These are phyloP conservation scores for Doryteuthis pealeii DNA, from an alignment of 1,140 invertebrate genomes.

Conservation along the genomic window DNA sequence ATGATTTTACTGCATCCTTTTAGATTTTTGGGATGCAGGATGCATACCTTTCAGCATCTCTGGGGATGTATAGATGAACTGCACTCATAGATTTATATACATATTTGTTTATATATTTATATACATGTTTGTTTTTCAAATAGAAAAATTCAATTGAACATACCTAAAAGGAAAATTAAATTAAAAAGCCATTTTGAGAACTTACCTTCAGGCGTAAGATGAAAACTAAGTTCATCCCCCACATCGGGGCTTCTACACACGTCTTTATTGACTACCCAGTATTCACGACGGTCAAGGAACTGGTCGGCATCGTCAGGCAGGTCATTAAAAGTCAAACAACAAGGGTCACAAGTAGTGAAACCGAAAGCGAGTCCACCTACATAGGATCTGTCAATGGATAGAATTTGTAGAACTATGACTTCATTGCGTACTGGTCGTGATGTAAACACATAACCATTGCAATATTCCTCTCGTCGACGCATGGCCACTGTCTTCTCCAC, in stretches of 20 bases:
- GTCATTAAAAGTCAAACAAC: slow-evolving; percentile 69
- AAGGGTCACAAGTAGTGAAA: slow-evolving; percentile 89
- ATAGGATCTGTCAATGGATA: slow-evolving; percentile 82
- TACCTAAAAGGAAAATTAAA: no score
- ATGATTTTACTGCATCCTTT: no score
- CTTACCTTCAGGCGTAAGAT: slow-evolving; percentile 73
- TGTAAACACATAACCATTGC: slow-evolving; percentile 93
- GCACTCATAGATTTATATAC: no score
- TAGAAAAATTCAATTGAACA: no score
- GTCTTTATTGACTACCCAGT: slow-evolving; percentile 95
- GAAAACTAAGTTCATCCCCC: slow-evolving; percentile 90
- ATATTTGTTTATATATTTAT: no score
- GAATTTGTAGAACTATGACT: slow-evolving; percentile 80
- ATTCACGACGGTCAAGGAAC: slow-evolving; percentile 90
- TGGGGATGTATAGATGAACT: no score
- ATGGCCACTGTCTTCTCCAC: slow-evolving; percentile 72
- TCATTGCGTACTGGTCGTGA: slow-evolving; percentile 81
- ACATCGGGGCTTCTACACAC: slow-evolving; percentile 79
- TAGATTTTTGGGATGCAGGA: no score
- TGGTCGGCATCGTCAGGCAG: slow-evolving; percentile 92
- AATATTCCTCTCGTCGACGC: slow-evolving; percentile 81
- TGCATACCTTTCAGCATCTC: no score
- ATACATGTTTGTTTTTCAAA: no score
- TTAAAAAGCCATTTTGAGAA: slow-evolving; percentile 11
- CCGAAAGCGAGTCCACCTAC: slow-evolving; percentile 87